Evolutionary conservation across 2,797 vertebrate species (phyloP), one percentile per base, ranked within the genome.

Genomic region (Pipistrellus pipistrellus): DNA sequence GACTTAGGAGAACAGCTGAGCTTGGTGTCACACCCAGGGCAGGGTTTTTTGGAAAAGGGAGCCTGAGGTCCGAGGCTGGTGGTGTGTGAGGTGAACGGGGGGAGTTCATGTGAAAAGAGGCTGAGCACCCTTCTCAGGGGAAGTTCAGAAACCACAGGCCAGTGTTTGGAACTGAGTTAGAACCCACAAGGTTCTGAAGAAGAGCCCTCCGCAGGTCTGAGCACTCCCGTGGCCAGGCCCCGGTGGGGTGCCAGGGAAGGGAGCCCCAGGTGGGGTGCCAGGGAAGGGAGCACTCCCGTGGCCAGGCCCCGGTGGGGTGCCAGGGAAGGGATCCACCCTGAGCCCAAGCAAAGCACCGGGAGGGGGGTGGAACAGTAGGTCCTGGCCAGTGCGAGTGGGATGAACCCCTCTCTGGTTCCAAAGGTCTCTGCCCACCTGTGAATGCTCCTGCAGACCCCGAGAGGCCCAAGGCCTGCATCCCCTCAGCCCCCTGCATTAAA

Each of bases 231-330:
- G 8, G 53, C 27, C 13, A 46, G 68, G 62, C 57, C 23, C 46
- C 6, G 0, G 21, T 4, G 21, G 59, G 41, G 7, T 46, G 4
- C 35, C 3, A 8, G 77, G 17, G 18, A 59, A 32, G n/a, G 73
- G 15, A 4, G 7, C 14, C 32, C 51, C 7, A 6, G 0, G 21
- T 4, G 21, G 59, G 41, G 7, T 46, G 4, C 35, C 3, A 8
- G 77, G 17, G 18, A 59, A 32, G n/a, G 73, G 38, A 68, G 25
- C 8, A 23, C n/a, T 27, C 2, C 23, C 7, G 4, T 23, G 8
- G 53, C 27, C 13, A 46, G 68, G 62, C 57, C 23, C 46, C 6
- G 0, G 21, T 4, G 21, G 59, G 41, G 7, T 46, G 4, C 35
- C 3, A 8, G 77, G 17, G 18, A 59, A 32, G n/a, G 73, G 1